A percentile compares a stretch with the other conserved stretches of the same genome.
Conservation (phyloP, 2,888 invertebrate genomes). For the Macroteleia sp. region DNA sequence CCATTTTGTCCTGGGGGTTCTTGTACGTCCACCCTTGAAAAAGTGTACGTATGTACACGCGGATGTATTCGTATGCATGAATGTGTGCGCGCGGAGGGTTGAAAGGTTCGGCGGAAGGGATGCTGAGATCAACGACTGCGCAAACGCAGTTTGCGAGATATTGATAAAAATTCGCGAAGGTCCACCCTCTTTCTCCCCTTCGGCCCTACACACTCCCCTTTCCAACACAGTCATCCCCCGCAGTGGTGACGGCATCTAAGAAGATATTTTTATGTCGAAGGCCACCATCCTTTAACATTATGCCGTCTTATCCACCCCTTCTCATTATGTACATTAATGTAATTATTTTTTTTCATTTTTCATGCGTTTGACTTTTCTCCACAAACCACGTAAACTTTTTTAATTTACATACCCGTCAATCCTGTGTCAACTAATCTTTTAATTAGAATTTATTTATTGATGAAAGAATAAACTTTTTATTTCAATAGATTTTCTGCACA, state of each 20-base stretch:
- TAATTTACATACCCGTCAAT: no score
- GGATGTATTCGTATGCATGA: conserved; percentile 65
- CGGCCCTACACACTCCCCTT: conserved; percentile 59
- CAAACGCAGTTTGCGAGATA: conserved; percentile 80
- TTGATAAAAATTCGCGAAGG: conserved; percentile 82
- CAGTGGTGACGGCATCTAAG: conserved; percentile 77
- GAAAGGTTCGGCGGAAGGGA: conserved; percentile 75
- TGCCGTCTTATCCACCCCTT: conserved; percentile 67
- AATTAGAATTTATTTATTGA: no score
- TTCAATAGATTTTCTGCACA: no score
- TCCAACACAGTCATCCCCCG: conserved; percentile 62
- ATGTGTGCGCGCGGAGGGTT: conserved; percentile 66
- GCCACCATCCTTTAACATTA: conserved; percentile 70
- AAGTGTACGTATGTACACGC: conserved; percentile 66
- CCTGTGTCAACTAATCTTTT: no score
- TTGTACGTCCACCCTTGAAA: conserved; percentile 71
- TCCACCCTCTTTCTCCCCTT: conserved; percentile 77
- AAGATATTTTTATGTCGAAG: conserved; percentile 82
- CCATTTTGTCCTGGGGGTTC: conserved; percentile 82
- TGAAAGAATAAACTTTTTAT: no score
- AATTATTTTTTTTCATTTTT: conserved; percentile 82
- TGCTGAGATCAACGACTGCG: conserved; percentile 74
- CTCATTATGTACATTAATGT: conserved; percentile 80
- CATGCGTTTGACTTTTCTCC: no score
- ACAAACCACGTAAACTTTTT: no score